Percentiles rank a stretch among this genome's conserved stretches.
Conservation (phyloP, 2,888 invertebrate species). For the Ophioninae sp. region DNA sequence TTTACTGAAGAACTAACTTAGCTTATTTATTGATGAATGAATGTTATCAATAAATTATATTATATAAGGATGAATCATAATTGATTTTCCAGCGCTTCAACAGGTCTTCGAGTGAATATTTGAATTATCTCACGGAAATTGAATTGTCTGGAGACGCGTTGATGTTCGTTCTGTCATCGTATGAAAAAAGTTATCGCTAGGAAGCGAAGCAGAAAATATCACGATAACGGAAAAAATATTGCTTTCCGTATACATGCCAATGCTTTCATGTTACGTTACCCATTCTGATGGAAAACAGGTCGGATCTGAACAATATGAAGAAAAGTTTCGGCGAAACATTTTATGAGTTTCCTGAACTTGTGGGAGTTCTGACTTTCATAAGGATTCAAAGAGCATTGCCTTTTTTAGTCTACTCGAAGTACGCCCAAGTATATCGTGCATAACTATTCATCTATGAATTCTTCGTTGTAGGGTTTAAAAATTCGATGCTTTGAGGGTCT, state of each 20-base stretch:
- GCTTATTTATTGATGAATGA: no score
- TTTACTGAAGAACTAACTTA: no score
- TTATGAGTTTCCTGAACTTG: constrained; percentile 31
- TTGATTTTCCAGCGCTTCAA: constrained; percentile 25
- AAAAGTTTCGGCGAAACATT: constrained; percentile 39
- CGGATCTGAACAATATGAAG: neutral
- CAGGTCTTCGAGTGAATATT: constrained; percentile 2
- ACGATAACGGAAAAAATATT: neutral
- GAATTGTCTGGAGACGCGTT: neutral
- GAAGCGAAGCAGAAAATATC: neutral
- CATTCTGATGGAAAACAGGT: neutral
- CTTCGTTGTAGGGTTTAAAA: neutral
- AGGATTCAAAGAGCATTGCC: neutral
- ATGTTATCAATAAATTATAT: no score
- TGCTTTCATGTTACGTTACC: constrained; percentile 10
- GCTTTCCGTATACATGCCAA: constrained; percentile 18
- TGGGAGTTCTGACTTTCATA: constrained; percentile 7
- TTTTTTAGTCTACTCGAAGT: neutral
- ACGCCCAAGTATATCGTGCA: neutral
- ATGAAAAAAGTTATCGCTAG: neutral
- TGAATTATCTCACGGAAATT: constrained; percentile 12
- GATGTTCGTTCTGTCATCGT: neutral
- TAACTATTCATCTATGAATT: neutral
- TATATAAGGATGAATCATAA: constrained; percentile 17
- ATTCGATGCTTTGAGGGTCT: neutral